Evolutionary conservation across 2,888 invertebrate species (phyloP), one percentile per base, ranked within the genome.

Genomic region (Tyria jacobaeae): DNA sequence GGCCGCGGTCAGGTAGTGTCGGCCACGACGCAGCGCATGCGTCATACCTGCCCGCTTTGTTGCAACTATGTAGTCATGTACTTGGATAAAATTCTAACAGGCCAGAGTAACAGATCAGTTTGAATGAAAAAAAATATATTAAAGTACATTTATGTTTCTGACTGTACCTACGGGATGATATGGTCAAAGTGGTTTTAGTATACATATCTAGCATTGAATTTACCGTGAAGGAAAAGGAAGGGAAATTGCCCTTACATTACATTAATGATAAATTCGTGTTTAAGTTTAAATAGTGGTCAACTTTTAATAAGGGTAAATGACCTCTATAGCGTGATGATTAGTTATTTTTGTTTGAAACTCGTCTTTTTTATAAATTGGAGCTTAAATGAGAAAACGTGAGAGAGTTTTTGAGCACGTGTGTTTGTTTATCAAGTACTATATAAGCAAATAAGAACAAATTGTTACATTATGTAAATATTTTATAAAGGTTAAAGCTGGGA

Each of bases 1-100:
- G 83, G 94, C 86, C 91, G 94, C 94, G 94, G 94, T 94, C 94
- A 94, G 94, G 94, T 94, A 92, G 91, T 86, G 87, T 88, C 85
- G 89, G 84, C 90, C 92, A 88, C 79, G 71, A 77, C 71, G 53
- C 68, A 79, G 88, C 93, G 94, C 94, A 92, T 92, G 94, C 93
- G 92, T 84, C 71, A 72, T 75, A 71, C 73, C 76, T 74, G 68
- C 75, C 64, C 57, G 49, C 79, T 78, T 80, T 76, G 76, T 76
- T 76, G 76, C 76, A 76, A 71, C 62, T 75, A 71, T 62, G 63
- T 72, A 50, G 21, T 15, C 37, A 31, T 12, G 17, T 59, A 59
- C 15, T 37, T 15, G 24, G 44, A 50, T 41, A 50, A 50, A 50
- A 54, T 60, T 48, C 25, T 1, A 27, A 27, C 35, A 47, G 55